Evolutionary conservation across 1,140 invertebrate genomes (phyloP).

Genomic region (Helicorthomorpha holstii): DNA sequence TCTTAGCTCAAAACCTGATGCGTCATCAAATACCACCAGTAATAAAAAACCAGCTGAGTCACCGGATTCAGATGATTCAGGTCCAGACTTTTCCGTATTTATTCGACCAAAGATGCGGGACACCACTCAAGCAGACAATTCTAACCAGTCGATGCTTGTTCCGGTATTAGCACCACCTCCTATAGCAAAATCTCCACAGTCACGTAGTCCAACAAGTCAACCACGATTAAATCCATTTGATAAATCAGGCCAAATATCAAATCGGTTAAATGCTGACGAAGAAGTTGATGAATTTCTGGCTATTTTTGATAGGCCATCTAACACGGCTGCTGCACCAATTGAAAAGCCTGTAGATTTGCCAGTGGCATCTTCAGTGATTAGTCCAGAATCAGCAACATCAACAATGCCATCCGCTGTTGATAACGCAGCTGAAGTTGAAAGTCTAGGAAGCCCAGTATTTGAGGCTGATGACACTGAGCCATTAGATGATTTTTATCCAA

Average conservation of each 20-base stretch:
- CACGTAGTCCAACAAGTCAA: constrained; percentile 1
- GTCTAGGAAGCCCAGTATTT: constrained; percentile 48
- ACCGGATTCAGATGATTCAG: constrained; percentile 42
- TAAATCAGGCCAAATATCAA: constrained; percentile 36
- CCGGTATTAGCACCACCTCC: constrained; percentile 7
- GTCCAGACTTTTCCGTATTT: constrained; percentile 51
- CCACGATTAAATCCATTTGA: constrained; percentile 63
- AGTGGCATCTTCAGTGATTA: not conserved
- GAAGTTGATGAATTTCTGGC: not conserved
- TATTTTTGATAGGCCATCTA: not conserved
- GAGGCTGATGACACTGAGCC: constrained; percentile 88
- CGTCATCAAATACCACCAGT: not conserved
- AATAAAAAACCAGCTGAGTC: not conserved
- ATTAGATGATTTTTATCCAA: constrained; percentile 71
- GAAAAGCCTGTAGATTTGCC: not conserved
- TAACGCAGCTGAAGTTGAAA: constrained; percentile 36
- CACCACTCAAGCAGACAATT: not conserved
- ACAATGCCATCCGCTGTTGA: constrained; percentile 8
- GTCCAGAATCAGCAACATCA: constrained; percentile 12
- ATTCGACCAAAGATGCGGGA: constrained; percentile 34
- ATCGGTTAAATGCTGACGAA: constrained; percentile 20
- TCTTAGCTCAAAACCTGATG: constrained; percentile 32
- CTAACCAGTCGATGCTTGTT: not conserved
- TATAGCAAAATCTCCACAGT: not conserved
- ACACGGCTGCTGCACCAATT: not conserved